These are phyloP conservation scores for Oceanodroma leucorhoa DNA, from an alignment of 2,797 vertebrate genomes.

Conservation along the genomic window DNA sequence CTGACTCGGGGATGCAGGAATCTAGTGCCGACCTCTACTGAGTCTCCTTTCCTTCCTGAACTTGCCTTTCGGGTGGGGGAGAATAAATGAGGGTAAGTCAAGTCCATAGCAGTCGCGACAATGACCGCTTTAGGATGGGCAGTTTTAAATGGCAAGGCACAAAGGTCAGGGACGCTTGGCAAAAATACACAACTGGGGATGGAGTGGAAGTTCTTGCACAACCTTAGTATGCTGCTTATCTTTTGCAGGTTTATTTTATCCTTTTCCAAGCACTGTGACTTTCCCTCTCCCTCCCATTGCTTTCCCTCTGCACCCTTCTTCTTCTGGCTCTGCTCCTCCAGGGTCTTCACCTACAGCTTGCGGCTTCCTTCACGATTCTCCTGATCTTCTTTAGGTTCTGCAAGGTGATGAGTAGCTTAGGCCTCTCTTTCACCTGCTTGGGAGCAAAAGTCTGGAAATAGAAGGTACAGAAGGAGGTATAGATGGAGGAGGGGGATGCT, in stretches of 20 bases:
- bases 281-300: not conserved
- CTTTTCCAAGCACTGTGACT: not conserved
- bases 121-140: not conserved
- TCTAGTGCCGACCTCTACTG: rapidly evolving
- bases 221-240: not conserved
- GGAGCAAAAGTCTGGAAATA: not conserved
- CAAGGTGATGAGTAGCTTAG: not conserved
- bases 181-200: not conserved
- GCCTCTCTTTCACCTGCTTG: not conserved
- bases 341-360: not conserved
- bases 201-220: not conserved
- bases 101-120: rapidly evolving
- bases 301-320: not conserved
- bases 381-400: not conserved
- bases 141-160: not conserved
- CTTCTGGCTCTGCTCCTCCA: not conserved
- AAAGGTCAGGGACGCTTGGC: not conserved
- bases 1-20: rapidly evolving
- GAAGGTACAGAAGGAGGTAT: not conserved
- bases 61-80: not conserved
- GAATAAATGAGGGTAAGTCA: not conserved
- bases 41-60: not conserved
- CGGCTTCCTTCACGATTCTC: rapidly evolving
- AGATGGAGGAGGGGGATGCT: not conserved
- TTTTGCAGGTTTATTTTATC: not conserved